Percentiles rank a stretch among this genome's conserved stretches.
phyloP scores from a whole-genome alignment of 2,113 vertebrate genomes.

The Erinaceus europaeus region DNA sequence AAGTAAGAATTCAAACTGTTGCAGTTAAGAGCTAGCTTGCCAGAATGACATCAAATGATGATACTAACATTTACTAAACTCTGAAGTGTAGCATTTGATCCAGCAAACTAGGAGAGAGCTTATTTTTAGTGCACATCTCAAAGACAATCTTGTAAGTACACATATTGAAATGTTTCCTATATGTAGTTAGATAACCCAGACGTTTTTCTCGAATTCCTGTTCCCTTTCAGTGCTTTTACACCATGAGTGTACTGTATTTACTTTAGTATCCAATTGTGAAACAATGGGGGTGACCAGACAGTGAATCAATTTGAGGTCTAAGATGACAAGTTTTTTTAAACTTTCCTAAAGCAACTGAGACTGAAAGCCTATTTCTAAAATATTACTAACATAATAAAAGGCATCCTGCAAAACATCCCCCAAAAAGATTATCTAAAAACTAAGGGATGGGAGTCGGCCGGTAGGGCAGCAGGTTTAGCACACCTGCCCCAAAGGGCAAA shows the following conservation, averaged over 20 bases:
- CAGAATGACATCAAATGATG: not conserved
- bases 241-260: not conserved
- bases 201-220: not conserved
- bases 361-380: slow-evolving; percentile 6
- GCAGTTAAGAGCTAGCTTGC: not conserved
- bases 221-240: not conserved
- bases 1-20: not conserved
- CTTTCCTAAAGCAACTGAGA: not conserved
- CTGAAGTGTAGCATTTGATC: not conserved
- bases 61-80: not conserved
- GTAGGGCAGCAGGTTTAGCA: too few relatives aligned
- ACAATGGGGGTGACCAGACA: not conserved
- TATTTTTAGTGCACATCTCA: not conserved
- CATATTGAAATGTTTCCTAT: not conserved
- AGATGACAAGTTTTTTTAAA: not conserved
- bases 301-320: not conserved
- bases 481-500: too few relatives aligned
- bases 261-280: not conserved
- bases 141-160: slow-evolving; percentile 27
- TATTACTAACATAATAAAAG: not conserved
- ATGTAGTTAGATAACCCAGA: not conserved
- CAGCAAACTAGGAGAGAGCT: not conserved
- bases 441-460: too few relatives aligned
- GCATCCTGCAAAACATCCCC: not conserved
- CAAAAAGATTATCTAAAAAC: not conserved